Percentiles rank a stretch among this genome's conserved stretches.
Conservation (phyloP, 1,140 invertebrate species). For the Microvelia longipes region DNA sequence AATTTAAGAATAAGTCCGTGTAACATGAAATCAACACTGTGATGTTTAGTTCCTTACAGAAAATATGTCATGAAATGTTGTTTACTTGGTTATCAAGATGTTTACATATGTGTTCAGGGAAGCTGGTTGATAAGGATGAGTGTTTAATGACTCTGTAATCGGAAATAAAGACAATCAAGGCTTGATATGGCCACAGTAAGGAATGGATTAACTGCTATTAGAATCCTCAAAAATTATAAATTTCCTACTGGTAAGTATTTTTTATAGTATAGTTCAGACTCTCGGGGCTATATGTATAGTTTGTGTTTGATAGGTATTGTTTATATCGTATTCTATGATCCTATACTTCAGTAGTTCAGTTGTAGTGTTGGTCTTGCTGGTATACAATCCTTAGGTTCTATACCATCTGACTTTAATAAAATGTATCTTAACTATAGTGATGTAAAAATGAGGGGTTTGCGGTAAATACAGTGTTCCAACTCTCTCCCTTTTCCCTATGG, state of each 20-base stretch:
- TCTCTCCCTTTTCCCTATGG: no score
- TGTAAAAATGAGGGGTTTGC: no score
- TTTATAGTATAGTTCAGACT: neutral
- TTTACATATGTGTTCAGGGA: neutral
- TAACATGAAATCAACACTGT: neutral
- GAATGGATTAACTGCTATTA: slow-evolving; percentile 13
- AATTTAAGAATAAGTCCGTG: neutral
- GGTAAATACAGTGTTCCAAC: no score
- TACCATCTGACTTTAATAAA: neutral
- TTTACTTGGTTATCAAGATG: neutral
- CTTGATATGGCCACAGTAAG: slow-evolving; percentile 14
- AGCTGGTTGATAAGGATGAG: neutral
- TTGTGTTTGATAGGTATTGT: slow-evolving; percentile 2
- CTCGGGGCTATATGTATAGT: slow-evolving; percentile 6
- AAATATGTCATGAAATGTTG: no score
- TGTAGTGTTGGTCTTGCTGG: no score
- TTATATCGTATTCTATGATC: neutral
- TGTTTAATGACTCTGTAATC: neutral
- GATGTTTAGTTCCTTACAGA: neutral
- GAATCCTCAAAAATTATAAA: slow-evolving; percentile 7
- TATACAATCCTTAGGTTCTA: neutral
- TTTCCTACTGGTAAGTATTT: slow-evolving; percentile 10
- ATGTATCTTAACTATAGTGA: neutral
- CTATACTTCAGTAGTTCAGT: no score
- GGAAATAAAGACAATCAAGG: neutral